Conservation (phyloP, 2,113 vertebrate genomes). For the Nestor notabilis region DNA sequence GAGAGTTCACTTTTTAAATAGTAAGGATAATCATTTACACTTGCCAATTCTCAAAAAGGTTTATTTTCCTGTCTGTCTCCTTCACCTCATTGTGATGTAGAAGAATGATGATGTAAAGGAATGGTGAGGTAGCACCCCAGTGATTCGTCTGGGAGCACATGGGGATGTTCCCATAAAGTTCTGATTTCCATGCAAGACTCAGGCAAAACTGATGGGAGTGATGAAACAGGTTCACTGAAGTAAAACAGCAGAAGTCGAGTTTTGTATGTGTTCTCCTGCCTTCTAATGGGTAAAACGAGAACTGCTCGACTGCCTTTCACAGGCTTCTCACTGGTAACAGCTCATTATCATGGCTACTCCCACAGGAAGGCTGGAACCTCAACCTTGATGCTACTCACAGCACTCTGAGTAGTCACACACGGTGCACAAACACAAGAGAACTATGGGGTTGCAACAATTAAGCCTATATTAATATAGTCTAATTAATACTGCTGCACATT, state of each 20-base stretch:
- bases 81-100: background rate
- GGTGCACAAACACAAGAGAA: background rate
- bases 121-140: background rate
- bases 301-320: background rate
- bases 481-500: background rate
- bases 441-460: background rate
- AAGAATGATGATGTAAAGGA: background rate
- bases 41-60: background rate
- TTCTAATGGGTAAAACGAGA: constrained; percentile 23
- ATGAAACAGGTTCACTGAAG: background rate
- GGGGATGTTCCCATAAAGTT: background rate
- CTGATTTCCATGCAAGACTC: background rate
- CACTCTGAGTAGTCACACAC: rapidly evolving
- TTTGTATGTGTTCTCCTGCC: constrained; percentile 33
- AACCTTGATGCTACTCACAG: background rate
- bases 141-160: background rate
- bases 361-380: background rate
- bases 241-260: background rate
- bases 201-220: background rate
- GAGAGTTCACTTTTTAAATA: background rate
- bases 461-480: background rate
- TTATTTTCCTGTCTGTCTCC: background rate
- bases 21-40: background rate
- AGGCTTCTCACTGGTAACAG: background rate
- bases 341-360: background rate